Conservation (phyloP, 1,140 invertebrate species). For the Trichonephila clavipes region DNA sequence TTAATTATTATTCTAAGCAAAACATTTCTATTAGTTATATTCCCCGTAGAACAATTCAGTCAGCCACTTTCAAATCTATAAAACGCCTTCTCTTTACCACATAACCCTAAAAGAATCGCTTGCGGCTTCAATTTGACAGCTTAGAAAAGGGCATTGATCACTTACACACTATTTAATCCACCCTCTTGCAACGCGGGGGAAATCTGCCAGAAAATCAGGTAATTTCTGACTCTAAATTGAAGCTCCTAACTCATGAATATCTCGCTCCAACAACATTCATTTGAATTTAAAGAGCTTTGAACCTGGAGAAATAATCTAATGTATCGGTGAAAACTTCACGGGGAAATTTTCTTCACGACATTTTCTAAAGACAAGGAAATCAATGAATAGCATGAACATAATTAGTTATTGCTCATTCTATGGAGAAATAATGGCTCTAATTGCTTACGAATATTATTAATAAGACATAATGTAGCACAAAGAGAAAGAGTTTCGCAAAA, state of each 20-base stretch:
- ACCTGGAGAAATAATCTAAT: background rate
- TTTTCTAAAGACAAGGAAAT: background rate
- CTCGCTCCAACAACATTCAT: background rate
- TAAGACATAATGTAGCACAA: background rate
- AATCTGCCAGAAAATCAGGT: constrained; percentile 25
- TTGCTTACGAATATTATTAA: constrained; percentile 9
- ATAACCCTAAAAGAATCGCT: background rate
- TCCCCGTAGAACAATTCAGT: background rate
- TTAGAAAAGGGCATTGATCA: background rate
- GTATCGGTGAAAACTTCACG: background rate
- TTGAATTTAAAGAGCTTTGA: constrained; percentile 42
- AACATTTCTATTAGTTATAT: background rate
- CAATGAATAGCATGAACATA: constrained; percentile 15
- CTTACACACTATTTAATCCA: constrained; percentile 28
- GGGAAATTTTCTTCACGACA: background rate
- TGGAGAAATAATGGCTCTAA: constrained; percentile 34
- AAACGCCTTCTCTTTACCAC: background rate
- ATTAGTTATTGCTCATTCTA: constrained; percentile 9
- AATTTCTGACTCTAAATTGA: constrained; percentile 49
- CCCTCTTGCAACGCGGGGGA: background rate
- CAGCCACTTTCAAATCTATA: background rate
- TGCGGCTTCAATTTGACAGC: background rate
- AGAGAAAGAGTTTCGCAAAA: background rate
- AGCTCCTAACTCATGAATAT: constrained; percentile 23
- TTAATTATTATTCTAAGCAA: no score